Percentiles rank a stretch among this genome's conserved stretches.
Evolutionary conservation across 1,140 invertebrate species (phyloP).

Genomic region (Lamellibrachia luymesi): DNA sequence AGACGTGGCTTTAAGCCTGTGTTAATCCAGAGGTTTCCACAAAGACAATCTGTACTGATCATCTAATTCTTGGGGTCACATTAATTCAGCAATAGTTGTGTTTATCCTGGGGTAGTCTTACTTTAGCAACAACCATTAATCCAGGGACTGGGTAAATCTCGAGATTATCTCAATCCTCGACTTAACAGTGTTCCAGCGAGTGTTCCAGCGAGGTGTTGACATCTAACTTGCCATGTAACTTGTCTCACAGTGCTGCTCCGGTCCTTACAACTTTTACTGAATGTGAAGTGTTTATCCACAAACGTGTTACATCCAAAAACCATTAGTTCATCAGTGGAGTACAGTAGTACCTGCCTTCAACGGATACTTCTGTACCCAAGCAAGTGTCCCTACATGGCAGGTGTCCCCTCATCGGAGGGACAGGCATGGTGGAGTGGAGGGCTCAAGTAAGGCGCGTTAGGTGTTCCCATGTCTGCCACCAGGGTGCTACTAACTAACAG

Average conservation of each 20-base stretch:
- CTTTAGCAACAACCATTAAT: neutral
- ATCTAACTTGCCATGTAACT: neutral
- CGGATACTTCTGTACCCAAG: too few species aligned
- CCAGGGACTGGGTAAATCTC: neutral
- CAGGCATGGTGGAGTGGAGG: too few species aligned
- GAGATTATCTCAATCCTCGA: neutral
- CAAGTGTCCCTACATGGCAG: too few species aligned
- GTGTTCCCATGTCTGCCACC: too few species aligned
- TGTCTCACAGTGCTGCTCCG: neutral
- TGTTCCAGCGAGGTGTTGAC: neutral
- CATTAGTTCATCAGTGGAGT: too few species aligned
- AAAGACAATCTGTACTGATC: neutral
- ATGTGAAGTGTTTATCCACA: too few species aligned
- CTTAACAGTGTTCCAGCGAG: neutral
- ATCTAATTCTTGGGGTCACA: neutral
- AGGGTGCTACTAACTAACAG: too few species aligned
- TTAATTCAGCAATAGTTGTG: neutral
- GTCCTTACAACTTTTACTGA: too few species aligned
- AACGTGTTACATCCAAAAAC: too few species aligned
- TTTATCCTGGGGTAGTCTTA: neutral
- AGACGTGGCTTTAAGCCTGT: neutral
- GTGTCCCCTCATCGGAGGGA: too few species aligned
- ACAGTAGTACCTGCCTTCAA: too few species aligned
- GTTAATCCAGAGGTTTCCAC: neutral
- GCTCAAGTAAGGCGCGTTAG: too few species aligned